Evolutionary conservation across 2,797 vertebrate genomes (phyloP), one percentile per base, ranked within the genome.

Genomic region (Muraenolepis orangiensis): DNA sequence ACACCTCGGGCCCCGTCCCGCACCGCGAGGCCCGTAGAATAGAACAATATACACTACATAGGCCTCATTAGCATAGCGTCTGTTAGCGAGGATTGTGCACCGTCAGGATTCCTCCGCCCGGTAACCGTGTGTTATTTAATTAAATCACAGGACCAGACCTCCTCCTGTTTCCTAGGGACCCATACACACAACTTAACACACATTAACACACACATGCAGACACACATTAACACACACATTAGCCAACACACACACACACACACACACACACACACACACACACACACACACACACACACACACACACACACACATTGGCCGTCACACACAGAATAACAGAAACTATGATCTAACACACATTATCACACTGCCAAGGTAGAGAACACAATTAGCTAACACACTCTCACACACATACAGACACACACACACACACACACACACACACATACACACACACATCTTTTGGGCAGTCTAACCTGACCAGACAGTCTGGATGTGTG

Each of bases 101-200:
- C 69, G 42, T 86, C 83, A 82, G 76, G 66, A 29, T 78, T 80
- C 70, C 78, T 76, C 31, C 31, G 69, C 79, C 73, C n/a, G n/a
- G 80, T 84, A 89, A 91, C 90, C 75, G 77, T 61, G 0, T 81
- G 87, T 86, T 89, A 85, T 87, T 86, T 89, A 85, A 91, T 89
- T 84, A 84, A 84, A 81, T 74, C 2, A 6, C 3, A 34, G n/a
- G n/a, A n/a, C n/a, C n/a, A n/a, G n/a, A n/a, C n/a, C n/a, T n/a
- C n/a, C n/a, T n/a, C n/a, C n/a, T n/a, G n/a, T n/a, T n/a, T n/a
- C n/a, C n/a, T n/a, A n/a, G n/a, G n/a, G n/a, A n/a, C n/a, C n/a
- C 32, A 26, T 2, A 12, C 57, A 64, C 57, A 26, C 57, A 64
- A n/a, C n/a, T 20, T n/a, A 23, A n/a, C 51, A n/a, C 18, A 20